Evolutionary conservation across 2,888 invertebrate species (phyloP), one percentile per base, ranked within the genome.

Genomic region (Seladonia tumulorum): DNA sequence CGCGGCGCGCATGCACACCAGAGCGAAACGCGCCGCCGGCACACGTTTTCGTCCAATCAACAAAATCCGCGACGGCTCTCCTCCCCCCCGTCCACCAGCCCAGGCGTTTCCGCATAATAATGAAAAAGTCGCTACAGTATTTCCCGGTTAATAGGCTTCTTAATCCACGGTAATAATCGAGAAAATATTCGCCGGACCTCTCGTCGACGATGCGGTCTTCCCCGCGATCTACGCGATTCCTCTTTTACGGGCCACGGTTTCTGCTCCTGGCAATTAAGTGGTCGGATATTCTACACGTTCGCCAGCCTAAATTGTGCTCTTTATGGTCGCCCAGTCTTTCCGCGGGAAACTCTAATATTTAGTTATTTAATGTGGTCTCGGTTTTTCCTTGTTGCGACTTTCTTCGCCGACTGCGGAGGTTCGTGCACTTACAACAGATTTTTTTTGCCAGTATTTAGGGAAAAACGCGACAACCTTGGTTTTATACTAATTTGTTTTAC

Each of bases 11-110:
- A 83, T 82, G 76, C 83, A 73, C 86, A 66, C 68, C 73, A 22
- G n/a, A 16, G 29, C 75, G 75, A 70, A 68, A 49, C 16, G 76
- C 57, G 57, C 57, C 57, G n/a, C 57, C 53, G 70, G 81, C 70
- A 39, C 81, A 85, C 76, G 80, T 75, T 81, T 57, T 63, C 86
- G 80, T 80, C 86, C 83, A 87, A 87, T 87, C 86, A 82, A 79
- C 87, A 81, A 82, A 78, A 85, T 79, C 47, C 81, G 39, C 63
- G 57, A 73, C 29, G 45, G 35, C 60, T 49, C 47, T 73, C 57
- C 12, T n/a, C 57, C 47, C 73, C 57, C 4, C 57, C 57, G 57
- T n/a, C 57, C n/a, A 5, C 57, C 0, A 57, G 57, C 12, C 10
- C n/a, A 12, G n/a, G 45, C 81, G 81, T 81, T 83, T 73, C 73